Base-by-base conservation (phyloP, 2,888 invertebrate species). In the Drosophila fulvimacula region DNA sequence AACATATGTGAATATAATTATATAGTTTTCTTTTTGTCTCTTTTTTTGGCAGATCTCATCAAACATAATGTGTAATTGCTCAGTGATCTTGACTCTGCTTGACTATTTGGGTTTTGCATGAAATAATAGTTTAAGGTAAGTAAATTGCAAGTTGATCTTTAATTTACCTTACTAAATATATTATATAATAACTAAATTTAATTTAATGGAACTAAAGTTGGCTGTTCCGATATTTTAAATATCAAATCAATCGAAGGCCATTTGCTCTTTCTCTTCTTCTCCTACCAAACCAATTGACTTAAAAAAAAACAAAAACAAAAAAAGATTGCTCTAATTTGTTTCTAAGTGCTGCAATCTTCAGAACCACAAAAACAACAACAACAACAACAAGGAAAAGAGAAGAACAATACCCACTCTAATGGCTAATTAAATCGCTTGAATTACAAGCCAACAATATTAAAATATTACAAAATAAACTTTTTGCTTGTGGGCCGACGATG, bases 341-440 rank as follows among this genome's bases (percentile, higher is more conserved):
- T 80, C 69, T 81, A 83, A 88, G 87, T 86, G 86, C 75, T 67
- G 78, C 77, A 72, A 73, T 76, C 65, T 72, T 66, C 24, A 48
- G 15, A 17, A 24, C 52, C 52, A 24, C 52, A 52, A 52, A n/a
- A 53, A 41, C 24, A 60, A 49, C 6, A 30, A 52, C 49, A 69
- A 38, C 27, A 68, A 68, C 48, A 55, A n/a, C n/a, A 27, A 11
- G 27, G 30, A 17, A 1, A 15, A n/a, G 27, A 42, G 7, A 27
- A 38, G 38, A 67, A 56, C 77, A 79, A 56, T 64, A 53, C 61
- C 55, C 57, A 42, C 70, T 63, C 73, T 84, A 86, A 89, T 89
- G 82, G 89, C 88, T 89, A 89, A 86, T 86, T 86, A 86, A 89
- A 89, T 82, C 73, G 89, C 76, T 76, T 82, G 81, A 85, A 83